Evolutionary conservation across 2,888 invertebrate species (phyloP).

Genomic region (Notodonta dromedarius): DNA sequence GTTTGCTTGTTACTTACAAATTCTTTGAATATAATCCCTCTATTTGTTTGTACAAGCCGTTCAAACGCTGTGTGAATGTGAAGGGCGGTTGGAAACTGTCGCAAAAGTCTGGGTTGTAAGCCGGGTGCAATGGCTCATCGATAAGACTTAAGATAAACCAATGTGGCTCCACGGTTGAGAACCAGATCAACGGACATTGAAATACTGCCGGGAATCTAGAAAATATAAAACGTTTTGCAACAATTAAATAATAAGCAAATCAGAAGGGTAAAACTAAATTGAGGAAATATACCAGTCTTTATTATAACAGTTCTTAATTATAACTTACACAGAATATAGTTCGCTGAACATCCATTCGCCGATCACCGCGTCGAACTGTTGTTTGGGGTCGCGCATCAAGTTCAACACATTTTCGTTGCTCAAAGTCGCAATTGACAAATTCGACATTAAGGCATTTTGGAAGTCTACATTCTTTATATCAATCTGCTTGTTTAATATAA

Average conservation of each 20-base stretch:
- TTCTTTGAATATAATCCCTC: slow-evolving; percentile 8
- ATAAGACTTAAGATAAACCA: slow-evolving; percentile 41
- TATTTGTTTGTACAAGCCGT: slow-evolving; percentile 14
- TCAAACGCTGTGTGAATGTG: slow-evolving; percentile 42
- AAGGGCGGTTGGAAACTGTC: slow-evolving; percentile 37
- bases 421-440: slow-evolving; percentile 31
- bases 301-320: too few relatives aligned
- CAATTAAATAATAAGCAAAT: too few relatives aligned
- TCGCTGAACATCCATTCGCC: slow-evolving; percentile 61
- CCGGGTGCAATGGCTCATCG: slow-evolving; percentile 47
- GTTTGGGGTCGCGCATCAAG: slow-evolving; percentile 44
- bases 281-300: background rate
- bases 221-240: slow-evolving; percentile 12
- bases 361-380: slow-evolving; percentile 55
- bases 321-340: slow-evolving; percentile 49
- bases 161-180: slow-evolving; percentile 48
- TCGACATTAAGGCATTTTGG: slow-evolving; percentile 23
- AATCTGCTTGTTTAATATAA: slow-evolving; percentile 38
- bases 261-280: too few relatives aligned
- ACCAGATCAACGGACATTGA: slow-evolving; percentile 57
- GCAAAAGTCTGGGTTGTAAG: slow-evolving; percentile 37
- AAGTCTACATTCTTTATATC: slow-evolving; percentile 17
- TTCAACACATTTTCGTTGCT: slow-evolving; percentile 40
- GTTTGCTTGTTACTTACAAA: slow-evolving; percentile 14
- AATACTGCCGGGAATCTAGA: slow-evolving; percentile 50